Evolutionary conservation across 2,888 invertebrate species (phyloP).

Genomic region (Trachelus troglodyta): DNA sequence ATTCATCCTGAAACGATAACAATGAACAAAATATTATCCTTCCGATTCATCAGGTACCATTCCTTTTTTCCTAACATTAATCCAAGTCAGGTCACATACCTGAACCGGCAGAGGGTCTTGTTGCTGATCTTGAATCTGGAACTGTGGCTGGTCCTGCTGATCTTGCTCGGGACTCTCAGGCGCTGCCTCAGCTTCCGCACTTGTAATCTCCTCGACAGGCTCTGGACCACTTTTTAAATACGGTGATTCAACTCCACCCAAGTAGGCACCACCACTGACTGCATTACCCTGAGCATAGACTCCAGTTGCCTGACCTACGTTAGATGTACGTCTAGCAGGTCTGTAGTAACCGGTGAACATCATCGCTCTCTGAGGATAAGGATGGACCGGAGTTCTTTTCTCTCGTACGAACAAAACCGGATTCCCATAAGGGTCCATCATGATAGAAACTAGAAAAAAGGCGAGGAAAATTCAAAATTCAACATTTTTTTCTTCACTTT

Average conservation of each 20-base stretch:
- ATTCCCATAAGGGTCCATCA: constrained; percentile 43
- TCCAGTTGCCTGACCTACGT: constrained; percentile 47
- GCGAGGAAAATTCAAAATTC: no score
- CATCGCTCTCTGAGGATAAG: constrained; percentile 56
- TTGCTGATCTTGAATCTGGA: constrained; percentile 1
- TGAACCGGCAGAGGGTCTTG: not conserved
- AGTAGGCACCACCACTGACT: constrained; percentile 53
- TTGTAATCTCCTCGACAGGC: constrained; percentile 51
- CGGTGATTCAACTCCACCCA: constrained; percentile 42
- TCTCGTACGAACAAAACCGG: constrained; percentile 45
- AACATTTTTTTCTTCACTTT: no score
- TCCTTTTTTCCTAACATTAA: no score
- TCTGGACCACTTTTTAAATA: constrained; percentile 47
- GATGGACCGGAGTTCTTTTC: constrained; percentile 40
- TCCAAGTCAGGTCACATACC: no score
- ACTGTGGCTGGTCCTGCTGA: not conserved
- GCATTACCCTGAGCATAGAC: constrained; percentile 60
- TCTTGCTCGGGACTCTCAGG: constrained; percentile 26
- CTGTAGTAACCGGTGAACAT: constrained; percentile 60
- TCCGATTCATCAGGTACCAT: no score
- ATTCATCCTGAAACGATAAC: constrained; percentile 5
- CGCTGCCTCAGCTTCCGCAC: constrained; percentile 53
- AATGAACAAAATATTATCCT: no score
- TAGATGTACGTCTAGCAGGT: constrained; percentile 44
- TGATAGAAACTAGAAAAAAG: constrained; percentile 39